Percentiles rank a stretch among this genome's conserved stretches.
These are phyloP conservation scores for Lepidochitona cinerea DNA, from an alignment of 2,888 invertebrate species.

Conservation along the genomic window DNA sequence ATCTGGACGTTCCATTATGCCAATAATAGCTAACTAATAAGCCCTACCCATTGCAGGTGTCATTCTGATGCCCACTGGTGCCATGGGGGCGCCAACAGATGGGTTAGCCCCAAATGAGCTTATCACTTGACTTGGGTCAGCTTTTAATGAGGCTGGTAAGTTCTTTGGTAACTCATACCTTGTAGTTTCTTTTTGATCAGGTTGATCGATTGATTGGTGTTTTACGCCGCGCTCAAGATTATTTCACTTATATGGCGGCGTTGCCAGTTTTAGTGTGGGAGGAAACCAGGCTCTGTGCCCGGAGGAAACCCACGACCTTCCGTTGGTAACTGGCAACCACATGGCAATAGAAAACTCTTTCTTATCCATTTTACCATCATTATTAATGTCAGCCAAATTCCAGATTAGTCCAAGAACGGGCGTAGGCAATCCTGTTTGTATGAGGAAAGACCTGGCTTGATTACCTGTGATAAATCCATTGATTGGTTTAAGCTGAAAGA, in stretches of 20 bases:
- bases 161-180: conserved; percentile 91
- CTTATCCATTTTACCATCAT: conserved; percentile 70
- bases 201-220: too few relatives aligned
- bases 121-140: conserved; percentile 59
- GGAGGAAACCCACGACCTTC: too few relatives aligned
- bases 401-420: conserved; percentile 69
- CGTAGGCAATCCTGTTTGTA: conserved; percentile 68
- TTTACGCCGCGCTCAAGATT: too few relatives aligned
- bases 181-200: conserved; percentile 83
- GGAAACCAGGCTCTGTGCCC: too few relatives aligned
- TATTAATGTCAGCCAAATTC: conserved; percentile 69
- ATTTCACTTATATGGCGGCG: too few relatives aligned
- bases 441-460: conserved; percentile 69
- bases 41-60: too few relatives aligned
- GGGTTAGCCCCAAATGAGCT: conserved; percentile 55
- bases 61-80: conserved; percentile 27
- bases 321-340: too few relatives aligned
- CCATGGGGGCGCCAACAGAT: conserved; percentile 36
- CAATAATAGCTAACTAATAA: too few relatives aligned
- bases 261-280: too few relatives aligned
- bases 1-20: too few relatives aligned
- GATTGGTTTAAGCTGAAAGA: conserved; percentile 86
- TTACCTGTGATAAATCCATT: conserved; percentile 87
- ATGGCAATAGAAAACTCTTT: conserved; percentile 71
- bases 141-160: conserved; percentile 80